Conservation (phyloP, 2,797 vertebrate genomes). For the Arremon aurantiirostris region DNA sequence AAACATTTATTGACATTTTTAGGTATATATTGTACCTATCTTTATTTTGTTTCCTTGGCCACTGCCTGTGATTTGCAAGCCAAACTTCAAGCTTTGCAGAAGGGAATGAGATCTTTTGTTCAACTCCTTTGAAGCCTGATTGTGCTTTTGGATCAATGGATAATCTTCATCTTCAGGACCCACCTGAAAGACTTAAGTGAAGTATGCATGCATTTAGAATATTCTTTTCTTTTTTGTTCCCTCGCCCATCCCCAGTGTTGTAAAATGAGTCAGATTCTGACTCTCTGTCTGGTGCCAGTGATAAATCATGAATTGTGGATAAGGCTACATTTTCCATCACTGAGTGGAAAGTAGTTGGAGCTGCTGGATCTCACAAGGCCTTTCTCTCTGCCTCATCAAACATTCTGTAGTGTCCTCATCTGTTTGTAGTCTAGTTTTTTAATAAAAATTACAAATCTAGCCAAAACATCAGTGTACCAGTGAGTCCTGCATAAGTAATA, state of each 20-base stretch:
- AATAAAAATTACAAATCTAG: not conserved
- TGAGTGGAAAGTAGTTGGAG: not conserved
- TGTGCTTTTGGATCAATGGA: not conserved
- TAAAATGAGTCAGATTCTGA: conserved; percentile 26
- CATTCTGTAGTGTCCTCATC: not conserved
- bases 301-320: not conserved
- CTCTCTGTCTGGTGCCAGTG: conserved; percentile 1
- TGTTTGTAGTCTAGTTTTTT: not conserved
- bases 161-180: too few relatives aligned
- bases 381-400: not conserved
- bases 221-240: not conserved
- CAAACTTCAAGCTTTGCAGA: not conserved
- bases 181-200: not conserved
- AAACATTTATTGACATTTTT: not conserved
- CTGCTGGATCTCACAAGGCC: not conserved
- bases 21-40: not conserved
- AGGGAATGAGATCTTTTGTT: not conserved
- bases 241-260: not conserved
- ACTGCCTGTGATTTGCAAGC: not conserved
- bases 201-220: not conserved
- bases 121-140: not conserved
- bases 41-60: not conserved
- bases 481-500: not conserved
- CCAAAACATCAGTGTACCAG: not conserved
- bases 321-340: conserved; percentile 13